Evolutionary conservation across 30 jellyfish, hydroid and myxozoan genomes (phyloP), one percentile per base, ranked within the genome.

Genomic region (Pseudorhiza aurosa): DNA sequence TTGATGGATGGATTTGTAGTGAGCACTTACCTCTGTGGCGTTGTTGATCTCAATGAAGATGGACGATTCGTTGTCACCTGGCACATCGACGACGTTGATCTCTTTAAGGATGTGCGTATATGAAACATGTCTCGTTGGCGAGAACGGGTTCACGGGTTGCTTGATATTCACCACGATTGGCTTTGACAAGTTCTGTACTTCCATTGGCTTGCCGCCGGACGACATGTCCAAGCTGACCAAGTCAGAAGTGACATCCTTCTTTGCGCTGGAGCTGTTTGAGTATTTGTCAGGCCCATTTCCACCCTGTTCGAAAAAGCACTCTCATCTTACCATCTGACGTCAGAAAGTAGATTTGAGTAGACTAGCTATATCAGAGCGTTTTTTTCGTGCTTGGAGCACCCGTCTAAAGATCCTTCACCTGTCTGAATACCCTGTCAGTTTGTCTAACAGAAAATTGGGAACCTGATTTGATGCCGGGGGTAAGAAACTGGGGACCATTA

Each of bases 261-360:
- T 28, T 46, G 31, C 9, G 17, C 91, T 57, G 39, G 76, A 24
- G 1, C 58, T 70, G 30, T 59, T 49, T 42, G 80, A 70, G 50
- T 64, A 80, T 65, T 65, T 80, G 28, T 80, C 81, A 0, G 77
- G 77, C 12, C 84, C 91, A 19, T 50, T 50, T 19, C 91, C 91
- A 36, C 84, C 83, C 91, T 80, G 56, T 4, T 14, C 44, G 5
- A 18, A 21, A 14, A 44, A 65, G 25, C 2, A 10, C 37, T 17
- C 10, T 42, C 17, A 9, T 8, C 17, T 42, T 8, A 42, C 56
- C 56, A 8, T 8, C 10, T 42, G 56, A 9, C 17, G 17, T 8
- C 56, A 8, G 9, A 17, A 42, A 42, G 17, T 42, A 17, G 17
- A 8, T 42, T 42, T 42, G 14, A 42, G 9, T 42, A 8, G 14